These are phyloP conservation scores for Halichondria panicea DNA, from an alignment of 37 sponge, comb jelly and placozoan species.

Conservation along the genomic window DNA sequence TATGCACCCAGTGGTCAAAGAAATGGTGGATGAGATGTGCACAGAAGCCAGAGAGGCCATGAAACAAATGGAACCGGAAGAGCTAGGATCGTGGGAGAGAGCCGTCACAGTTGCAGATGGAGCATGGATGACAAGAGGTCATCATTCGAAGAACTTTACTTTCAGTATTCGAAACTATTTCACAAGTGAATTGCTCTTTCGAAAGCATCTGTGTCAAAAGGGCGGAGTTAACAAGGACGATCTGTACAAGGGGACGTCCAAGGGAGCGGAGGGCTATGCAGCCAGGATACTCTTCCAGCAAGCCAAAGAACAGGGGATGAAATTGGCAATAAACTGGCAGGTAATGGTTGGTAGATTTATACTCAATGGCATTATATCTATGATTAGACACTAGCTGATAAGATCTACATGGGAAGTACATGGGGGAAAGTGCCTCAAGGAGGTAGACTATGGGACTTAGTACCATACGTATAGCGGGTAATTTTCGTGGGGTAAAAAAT, in stretches of 20 bases:
- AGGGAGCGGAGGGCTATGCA: slow-evolving; percentile 39
- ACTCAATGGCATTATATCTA: no score
- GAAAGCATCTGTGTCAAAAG: slow-evolving; percentile 47
- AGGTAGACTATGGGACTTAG: no score
- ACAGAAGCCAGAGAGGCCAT: slow-evolving; percentile 20
- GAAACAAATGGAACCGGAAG: background rate
- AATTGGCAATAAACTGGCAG: slow-evolving; percentile 32
- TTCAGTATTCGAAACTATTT: slow-evolving; percentile 18
- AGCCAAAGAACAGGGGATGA: slow-evolving; percentile 44
- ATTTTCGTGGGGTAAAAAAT: no score
- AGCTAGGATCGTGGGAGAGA: slow-evolving; percentile 35
- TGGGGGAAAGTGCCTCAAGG: no score
- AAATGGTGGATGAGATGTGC: slow-evolving; percentile 34
- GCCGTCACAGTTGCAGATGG: no score
- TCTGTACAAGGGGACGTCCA: slow-evolving; percentile 35
- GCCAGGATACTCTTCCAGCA: slow-evolving; percentile 9
- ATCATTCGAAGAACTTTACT: slow-evolving; percentile 9
- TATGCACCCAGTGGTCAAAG: slow-evolving; percentile 17
- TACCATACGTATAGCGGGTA: no score
- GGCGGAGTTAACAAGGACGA: slow-evolving; percentile 17
- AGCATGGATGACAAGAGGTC: slow-evolving; percentile 20
- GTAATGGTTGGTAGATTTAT: no score
- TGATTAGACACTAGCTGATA: no score
- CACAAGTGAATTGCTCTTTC: no score
- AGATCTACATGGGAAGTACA: no score